Evolutionary conservation across 2,113 vertebrate genomes (phyloP).

Genomic region (Sialia sialis): DNA sequence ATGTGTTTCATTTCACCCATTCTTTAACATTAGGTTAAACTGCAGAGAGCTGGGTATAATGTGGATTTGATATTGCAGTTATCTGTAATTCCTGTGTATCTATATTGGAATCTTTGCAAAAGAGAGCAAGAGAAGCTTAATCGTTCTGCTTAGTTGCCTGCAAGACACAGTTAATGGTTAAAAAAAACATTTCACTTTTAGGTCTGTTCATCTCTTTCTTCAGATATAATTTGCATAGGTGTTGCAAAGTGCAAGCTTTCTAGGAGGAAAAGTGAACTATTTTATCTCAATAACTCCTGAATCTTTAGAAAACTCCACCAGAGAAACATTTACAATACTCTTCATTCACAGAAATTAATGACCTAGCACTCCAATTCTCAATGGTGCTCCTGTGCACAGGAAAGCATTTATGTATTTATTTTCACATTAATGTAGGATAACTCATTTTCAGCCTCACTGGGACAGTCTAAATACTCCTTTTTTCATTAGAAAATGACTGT

Average conservation of each 20-base stretch:
- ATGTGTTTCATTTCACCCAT: accelerated
- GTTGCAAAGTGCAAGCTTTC: not conserved
- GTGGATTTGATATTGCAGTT: not conserved
- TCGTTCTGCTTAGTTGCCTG: not conserved
- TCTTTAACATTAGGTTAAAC: not conserved
- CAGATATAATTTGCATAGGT: not conserved
- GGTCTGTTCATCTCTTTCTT: not conserved
- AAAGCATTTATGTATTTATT: conserved; percentile 9
- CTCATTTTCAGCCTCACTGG: not conserved
- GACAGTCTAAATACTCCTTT: not conserved
- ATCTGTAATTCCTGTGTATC: not conserved
- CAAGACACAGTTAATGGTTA: not conserved
- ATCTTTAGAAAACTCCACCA: not conserved
- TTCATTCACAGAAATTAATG: conserved; percentile 15
- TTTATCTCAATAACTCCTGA: not conserved
- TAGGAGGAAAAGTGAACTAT: not conserved
- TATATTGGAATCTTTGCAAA: not conserved
- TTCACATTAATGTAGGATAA: not conserved
- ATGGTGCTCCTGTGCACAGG: not conserved
- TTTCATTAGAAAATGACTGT: not conserved
- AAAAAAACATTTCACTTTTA: not conserved
- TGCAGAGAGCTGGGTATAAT: not conserved
- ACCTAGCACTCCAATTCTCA: not conserved
- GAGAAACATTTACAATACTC: not conserved
- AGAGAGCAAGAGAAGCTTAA: not conserved